Evolutionary conservation across 2,888 invertebrate genomes (phyloP).

Genomic region (Malthinus flaveolus): DNA sequence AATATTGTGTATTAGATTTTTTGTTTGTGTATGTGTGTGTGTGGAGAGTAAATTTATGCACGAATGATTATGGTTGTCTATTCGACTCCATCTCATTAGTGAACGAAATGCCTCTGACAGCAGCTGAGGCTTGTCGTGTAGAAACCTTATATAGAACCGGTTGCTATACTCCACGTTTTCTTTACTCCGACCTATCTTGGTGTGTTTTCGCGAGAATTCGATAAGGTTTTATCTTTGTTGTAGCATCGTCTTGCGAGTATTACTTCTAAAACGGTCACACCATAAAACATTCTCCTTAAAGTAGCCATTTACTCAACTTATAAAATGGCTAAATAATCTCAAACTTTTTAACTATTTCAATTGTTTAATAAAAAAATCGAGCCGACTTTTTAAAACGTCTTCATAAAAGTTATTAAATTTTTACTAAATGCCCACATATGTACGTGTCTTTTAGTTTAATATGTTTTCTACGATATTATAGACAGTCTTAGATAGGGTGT

Average conservation of each 20-base stretch:
- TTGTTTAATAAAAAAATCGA: too few relatives aligned
- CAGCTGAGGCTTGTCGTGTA: conserved; percentile 48
- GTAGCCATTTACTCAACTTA: conserved; percentile 7
- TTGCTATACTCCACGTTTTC: conserved; percentile 43
- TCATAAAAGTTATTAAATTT: conserved; percentile 17
- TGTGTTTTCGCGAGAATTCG: conserved; percentile 49
- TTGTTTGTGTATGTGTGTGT: conserved; percentile 18
- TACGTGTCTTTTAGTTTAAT: conserved; percentile 27
- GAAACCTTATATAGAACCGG: conserved; percentile 55
- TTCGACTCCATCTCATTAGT: conserved; percentile 58
- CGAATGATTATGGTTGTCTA: conserved; percentile 49
- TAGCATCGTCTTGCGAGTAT: conserved; percentile 41
- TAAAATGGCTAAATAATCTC: neutral
- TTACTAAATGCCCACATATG: conserved; percentile 9
- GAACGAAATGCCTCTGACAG: conserved; percentile 56
- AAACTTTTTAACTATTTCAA: too few relatives aligned
- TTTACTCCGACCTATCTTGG: conserved; percentile 47
- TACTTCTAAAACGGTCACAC: conserved; percentile 20
- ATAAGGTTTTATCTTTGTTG: conserved; percentile 52
- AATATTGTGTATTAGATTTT: neutral
- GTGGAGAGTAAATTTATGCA: conserved; percentile 22
- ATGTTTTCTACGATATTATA: conserved; percentile 19
- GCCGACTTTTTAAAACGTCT: conserved; percentile 7
- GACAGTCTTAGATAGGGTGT: conserved; percentile 18
- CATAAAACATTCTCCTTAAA: neutral